Evolutionary conservation across 2,888 invertebrate species (phyloP).

Genomic region (Trachelus stipa): DNA sequence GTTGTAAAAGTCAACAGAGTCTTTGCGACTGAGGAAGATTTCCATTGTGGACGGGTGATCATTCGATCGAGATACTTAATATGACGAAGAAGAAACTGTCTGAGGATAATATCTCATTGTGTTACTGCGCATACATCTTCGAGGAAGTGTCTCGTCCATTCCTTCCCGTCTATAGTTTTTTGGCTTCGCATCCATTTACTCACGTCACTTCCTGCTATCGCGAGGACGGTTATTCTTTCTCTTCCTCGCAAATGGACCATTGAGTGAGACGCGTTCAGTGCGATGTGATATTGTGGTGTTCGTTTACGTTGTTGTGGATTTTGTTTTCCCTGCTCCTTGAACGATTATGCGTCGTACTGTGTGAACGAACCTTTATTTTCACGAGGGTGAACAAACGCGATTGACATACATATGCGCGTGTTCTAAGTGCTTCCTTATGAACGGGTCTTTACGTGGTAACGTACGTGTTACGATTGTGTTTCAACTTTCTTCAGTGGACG

Average conservation of each 20-base stretch:
- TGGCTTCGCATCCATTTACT: neutral
- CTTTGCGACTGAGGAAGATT: neutral
- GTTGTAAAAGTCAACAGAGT: neutral
- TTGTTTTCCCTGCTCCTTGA: neutral
- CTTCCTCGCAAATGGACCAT: neutral
- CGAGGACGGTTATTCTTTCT: neutral
- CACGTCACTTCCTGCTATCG: neutral
- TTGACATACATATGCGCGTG: neutral
- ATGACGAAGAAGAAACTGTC: constrained; percentile 23
- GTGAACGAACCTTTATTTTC: neutral
- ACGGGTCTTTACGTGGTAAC: neutral
- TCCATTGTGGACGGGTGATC: neutral
- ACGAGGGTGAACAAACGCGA: neutral
- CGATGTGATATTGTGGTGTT: neutral
- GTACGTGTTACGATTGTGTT: neutral
- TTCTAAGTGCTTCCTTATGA: neutral
- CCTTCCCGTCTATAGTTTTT: neutral
- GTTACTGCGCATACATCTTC: neutral
- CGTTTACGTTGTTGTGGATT: neutral
- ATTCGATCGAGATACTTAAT: neutral
- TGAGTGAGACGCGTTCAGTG: neutral
- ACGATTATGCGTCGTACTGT: neutral
- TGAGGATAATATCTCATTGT: neutral
- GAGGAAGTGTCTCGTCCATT: neutral
- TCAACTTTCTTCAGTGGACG: neutral